phyloP scores from a whole-genome alignment of 2,113 vertebrate genomes.

The Poeciliopsis turrubarensis region DNA sequence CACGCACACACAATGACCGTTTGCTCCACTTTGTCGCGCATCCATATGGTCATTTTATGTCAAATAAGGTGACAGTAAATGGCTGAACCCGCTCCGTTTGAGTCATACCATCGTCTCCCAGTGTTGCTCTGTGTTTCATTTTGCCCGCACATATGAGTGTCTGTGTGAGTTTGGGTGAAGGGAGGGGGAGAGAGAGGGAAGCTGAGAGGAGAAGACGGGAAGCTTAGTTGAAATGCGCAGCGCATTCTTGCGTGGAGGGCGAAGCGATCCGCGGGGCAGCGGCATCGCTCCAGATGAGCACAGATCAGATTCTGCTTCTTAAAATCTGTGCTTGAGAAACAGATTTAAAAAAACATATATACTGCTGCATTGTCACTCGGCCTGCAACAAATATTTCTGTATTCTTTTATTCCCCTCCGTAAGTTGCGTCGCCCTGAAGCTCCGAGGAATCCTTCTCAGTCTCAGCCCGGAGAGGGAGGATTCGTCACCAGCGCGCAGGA shows the following conservation, averaged over 20 bases:
- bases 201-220: not conserved
- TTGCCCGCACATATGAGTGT: slow-evolving; percentile 6
- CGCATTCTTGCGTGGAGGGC: slow-evolving; percentile 56
- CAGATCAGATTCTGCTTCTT: not conserved
- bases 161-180: not conserved
- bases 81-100: slow-evolving; percentile 31
- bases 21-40: not conserved
- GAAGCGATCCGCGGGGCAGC: slow-evolving; percentile 29
- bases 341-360: too few relatives aligned
- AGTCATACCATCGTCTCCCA: slow-evolving; percentile 30
- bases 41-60: not conserved
- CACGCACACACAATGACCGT: not conserved
- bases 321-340: not conserved
- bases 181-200: not conserved
- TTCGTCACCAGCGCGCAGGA: slow-evolving; percentile 26
- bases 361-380: not conserved
- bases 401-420: not conserved
- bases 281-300: slow-evolving; percentile 4
- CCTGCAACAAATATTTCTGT: not conserved
- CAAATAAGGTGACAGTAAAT: slow-evolving; percentile 33
- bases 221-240: slow-evolving; percentile 62
- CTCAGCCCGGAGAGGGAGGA: slow-evolving; percentile 4
- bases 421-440: slow-evolving; percentile 39
- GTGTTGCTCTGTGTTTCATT: slow-evolving; percentile 17
- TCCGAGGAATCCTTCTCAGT: not conserved